Percentiles rank a stretch among this genome's conserved stretches.
Evolutionary conservation across 2,797 vertebrate genomes (phyloP).

Genomic region (Odontamblyopus rebecca): DNA sequence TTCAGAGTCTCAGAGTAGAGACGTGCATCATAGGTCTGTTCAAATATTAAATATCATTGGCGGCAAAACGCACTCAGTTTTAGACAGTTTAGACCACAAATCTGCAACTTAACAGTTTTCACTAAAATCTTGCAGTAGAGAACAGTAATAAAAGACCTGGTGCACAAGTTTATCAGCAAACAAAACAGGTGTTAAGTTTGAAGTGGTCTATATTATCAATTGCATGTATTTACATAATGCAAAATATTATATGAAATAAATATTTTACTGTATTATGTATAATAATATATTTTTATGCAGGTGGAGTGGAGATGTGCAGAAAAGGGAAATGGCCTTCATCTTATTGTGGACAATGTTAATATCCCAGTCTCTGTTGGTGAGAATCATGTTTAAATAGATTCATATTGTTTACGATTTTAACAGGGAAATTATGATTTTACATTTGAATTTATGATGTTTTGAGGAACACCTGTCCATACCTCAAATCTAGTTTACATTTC

Average conservation of each 20-base stretch:
- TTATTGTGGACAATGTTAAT: conserved; percentile 75
- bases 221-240: background rate
- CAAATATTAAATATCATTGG: too few species aligned
- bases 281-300: conserved; percentile 47
- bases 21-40: too few species aligned
- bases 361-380: conserved; percentile 75
- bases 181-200: too few species aligned
- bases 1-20: too few species aligned
- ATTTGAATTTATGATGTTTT: background rate
- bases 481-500: too few species aligned
- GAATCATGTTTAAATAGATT: background rate
- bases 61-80: too few species aligned
- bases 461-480: background rate
- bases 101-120: too few species aligned
- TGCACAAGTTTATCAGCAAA: background rate
- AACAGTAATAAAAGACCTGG: background rate
- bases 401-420: too few species aligned
- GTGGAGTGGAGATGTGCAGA: conserved; percentile 78
- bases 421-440: background rate
- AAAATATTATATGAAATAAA: background rate
- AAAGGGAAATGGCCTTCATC: conserved; percentile 61
- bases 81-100: too few species aligned
- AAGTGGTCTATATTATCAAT: background rate
- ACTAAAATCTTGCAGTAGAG: background rate
- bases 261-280: background rate